phyloP scores from a whole-genome alignment of 2,797 vertebrate species.

The Acanthurus leucopareius region DNA sequence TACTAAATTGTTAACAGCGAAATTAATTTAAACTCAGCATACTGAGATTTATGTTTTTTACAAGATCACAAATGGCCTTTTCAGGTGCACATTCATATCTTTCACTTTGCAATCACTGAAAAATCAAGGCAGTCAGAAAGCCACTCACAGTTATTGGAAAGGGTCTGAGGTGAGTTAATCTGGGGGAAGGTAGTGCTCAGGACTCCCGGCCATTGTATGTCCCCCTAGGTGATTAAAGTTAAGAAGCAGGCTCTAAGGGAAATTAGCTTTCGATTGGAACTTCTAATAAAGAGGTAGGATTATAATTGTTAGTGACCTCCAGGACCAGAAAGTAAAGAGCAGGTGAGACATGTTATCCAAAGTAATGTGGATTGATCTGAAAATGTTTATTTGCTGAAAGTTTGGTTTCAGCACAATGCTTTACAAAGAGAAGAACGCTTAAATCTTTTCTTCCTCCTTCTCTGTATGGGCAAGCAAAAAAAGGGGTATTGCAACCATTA shows the following conservation, averaged over 20 bases:
- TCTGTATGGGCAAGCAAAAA: neutral
- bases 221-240: conserved; percentile 75
- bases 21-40: neutral
- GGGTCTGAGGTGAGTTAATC: conserved; percentile 61
- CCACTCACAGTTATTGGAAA: conserved; percentile 66
- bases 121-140: conserved; percentile 46
- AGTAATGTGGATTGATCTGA: conserved; percentile 55
- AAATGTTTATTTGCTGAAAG: conserved; percentile 50
- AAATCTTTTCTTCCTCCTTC: neutral
- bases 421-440: neutral
- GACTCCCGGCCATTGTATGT: conserved; percentile 55
- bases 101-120: conserved; percentile 20
- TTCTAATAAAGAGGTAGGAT: conserved; percentile 71
- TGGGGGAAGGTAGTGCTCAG: conserved; percentile 46
- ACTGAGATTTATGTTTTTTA: neutral
- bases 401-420: conserved; percentile 13
- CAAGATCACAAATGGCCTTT: neutral
- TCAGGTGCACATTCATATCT: neutral
- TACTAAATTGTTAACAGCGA: neutral
- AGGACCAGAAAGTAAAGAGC: conserved; percentile 61
- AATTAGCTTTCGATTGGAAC: conserved; percentile 78
- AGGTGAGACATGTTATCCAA: conserved; percentile 58
- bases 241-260: conserved; percentile 77
- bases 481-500: neutral
- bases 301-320: conserved; percentile 75